Evolutionary conservation across 1,140 invertebrate species (phyloP).

Genomic region (Cyphomyrmex costatus): DNA sequence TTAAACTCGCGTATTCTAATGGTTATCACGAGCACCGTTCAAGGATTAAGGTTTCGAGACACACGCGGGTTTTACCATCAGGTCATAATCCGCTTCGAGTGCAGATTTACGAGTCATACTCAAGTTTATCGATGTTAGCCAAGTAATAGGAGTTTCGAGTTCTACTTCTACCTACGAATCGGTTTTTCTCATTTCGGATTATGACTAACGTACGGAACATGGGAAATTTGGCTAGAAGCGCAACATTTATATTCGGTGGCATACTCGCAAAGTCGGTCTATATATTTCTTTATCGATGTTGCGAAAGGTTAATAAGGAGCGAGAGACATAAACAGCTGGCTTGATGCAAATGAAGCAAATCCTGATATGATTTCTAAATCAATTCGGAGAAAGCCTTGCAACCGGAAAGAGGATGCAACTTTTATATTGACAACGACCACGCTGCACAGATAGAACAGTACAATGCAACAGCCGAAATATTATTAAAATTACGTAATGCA

Average conservation of each 20-base stretch:
- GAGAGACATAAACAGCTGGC: conserved; percentile 20
- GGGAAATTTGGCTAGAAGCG: not conserved
- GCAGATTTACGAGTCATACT: not conserved
- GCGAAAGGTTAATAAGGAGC: conserved; percentile 18
- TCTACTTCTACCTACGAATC: not conserved
- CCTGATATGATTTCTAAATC: conserved; percentile 60
- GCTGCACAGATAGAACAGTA: conserved; percentile 44
- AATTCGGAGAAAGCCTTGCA: conserved; percentile 66
- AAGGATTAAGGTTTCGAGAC: conserved; percentile 2
- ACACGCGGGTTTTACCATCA: not conserved
- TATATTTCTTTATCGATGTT: not conserved
- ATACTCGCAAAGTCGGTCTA: not conserved
- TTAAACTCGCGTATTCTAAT: not conserved
- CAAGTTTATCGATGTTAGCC: conserved; percentile 26
- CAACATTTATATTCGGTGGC: not conserved
- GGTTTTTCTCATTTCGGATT: not conserved
- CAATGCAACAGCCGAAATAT: conserved; percentile 24
- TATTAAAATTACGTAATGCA: conserved; percentile 47
- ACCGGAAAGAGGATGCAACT: conserved; percentile 67
- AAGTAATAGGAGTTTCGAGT: conserved; percentile 6
- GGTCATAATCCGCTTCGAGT: not conserved
- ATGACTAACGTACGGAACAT: not conserved
- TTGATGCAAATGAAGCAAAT: conserved; percentile 48
- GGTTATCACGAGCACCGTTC: not conserved
- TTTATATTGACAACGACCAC: conserved; percentile 54